These are phyloP conservation scores for Hydrozoanthus tunicans DNA, from an alignment of 64 coral and sea anemone genomes.

Conservation along the genomic window DNA sequence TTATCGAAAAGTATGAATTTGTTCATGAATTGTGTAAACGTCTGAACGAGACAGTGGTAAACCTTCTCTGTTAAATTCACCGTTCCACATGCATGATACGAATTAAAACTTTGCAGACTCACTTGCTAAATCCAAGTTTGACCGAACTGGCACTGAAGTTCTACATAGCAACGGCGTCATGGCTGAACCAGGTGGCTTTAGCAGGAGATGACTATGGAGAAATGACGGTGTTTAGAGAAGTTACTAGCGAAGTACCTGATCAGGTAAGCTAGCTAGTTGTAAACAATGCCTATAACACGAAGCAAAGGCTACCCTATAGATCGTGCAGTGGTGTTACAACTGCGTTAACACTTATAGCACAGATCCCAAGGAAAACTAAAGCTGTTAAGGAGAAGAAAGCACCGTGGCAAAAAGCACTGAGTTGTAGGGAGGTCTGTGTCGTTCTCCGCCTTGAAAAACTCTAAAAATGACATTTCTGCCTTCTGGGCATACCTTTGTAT, in stretches of 20 bases:
- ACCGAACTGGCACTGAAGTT: conserved; percentile 77
- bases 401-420: too few species aligned
- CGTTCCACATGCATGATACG: background rate
- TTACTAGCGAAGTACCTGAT: conserved; percentile 62
- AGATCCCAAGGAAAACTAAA: too few species aligned
- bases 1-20: too few species aligned
- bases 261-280: conserved; percentile 55
- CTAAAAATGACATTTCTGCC: too few species aligned
- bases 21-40: background rate
- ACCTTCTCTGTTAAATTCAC: background rate
- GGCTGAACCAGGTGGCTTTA: conserved; percentile 90
- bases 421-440: too few species aligned
- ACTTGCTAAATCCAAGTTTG: conserved; percentile 83
- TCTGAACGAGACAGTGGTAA: background rate
- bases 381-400: too few species aligned
- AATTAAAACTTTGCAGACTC: conserved; percentile 63
- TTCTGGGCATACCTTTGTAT: too few species aligned
- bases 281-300: too few species aligned
- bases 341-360: too few species aligned
- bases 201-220: conserved; percentile 88
- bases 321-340: too few species aligned
- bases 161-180: conserved; percentile 87
- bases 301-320: too few species aligned
- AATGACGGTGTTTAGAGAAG: conserved; percentile 74
- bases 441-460: too few species aligned